Conservation (phyloP, 2,113 vertebrate species). For the Callithrix jacchus region DNA sequence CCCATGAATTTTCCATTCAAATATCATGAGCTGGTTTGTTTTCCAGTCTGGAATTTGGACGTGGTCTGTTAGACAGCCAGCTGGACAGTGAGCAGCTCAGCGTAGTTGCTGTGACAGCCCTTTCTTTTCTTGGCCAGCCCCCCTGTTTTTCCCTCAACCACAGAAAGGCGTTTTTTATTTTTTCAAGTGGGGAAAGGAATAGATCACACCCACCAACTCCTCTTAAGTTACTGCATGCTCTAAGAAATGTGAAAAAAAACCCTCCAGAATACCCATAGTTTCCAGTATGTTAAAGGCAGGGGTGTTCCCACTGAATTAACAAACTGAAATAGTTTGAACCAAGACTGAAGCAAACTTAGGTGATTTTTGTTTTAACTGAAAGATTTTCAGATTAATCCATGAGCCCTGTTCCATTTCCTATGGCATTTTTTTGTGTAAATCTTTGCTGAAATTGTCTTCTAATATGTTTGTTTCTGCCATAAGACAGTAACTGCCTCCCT, state of each 20-base stretch:
- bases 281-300: neutral
- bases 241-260: neutral
- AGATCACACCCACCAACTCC: neutral
- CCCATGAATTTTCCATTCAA: slow-evolving; percentile 78
- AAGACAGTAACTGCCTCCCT: neutral
- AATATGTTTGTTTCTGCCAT: neutral
- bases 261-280: slow-evolving; percentile 40
- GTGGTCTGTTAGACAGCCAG: slow-evolving; percentile 77
- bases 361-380: neutral
- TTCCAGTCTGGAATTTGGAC: slow-evolving; percentile 80
- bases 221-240: slow-evolving; percentile 36
- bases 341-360: neutral
- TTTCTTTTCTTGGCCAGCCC: slow-evolving; percentile 36
- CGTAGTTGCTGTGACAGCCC: slow-evolving; percentile 51
- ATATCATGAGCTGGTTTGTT: slow-evolving; percentile 71
- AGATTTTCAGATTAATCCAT: neutral
- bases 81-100: slow-evolving; percentile 45
- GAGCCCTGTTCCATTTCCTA: neutral
- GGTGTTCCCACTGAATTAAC: neutral
- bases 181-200: slow-evolving; percentile 74
- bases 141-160: neutral
- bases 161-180: slow-evolving; percentile 74
- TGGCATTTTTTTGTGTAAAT: neutral
- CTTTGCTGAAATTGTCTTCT: neutral
- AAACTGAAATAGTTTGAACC: neutral